These are phyloP conservation scores for Cheilosia pagana DNA, from an alignment of 2,888 invertebrate species.

Conservation along the genomic window DNA sequence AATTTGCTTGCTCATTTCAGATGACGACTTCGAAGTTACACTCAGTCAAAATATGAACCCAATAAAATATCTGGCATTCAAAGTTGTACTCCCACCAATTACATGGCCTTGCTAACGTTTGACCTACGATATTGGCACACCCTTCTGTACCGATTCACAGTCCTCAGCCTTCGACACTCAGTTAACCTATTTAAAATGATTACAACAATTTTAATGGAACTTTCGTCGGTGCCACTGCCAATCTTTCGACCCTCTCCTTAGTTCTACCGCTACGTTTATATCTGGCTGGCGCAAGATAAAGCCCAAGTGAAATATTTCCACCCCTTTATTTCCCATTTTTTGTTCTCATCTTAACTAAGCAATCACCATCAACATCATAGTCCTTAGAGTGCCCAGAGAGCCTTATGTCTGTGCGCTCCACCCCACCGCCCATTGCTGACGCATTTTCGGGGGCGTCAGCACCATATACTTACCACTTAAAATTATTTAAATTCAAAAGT, in stretches of 20 bases:
- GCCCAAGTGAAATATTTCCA: slow-evolving; percentile 49
- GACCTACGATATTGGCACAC: too few relatives aligned
- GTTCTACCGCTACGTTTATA: not conserved
- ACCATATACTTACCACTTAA: slow-evolving; percentile 67
- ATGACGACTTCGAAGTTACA: too few relatives aligned
- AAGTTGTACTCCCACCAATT: too few relatives aligned
- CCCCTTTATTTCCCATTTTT: not conserved
- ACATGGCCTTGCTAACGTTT: too few relatives aligned
- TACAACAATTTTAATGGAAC: slow-evolving; percentile 10
- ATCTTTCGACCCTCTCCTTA: slow-evolving; percentile 6
- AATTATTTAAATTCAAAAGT: slow-evolving; percentile 75
- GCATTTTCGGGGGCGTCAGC: slow-evolving; percentile 59
- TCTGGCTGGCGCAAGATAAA: slow-evolving; percentile 45
- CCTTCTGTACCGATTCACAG: too few relatives aligned
- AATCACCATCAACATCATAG: slow-evolving; percentile 65
- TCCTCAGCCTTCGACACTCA: not conserved
- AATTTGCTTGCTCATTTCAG: too few relatives aligned
- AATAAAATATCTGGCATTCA: too few relatives aligned
- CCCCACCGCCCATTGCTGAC: not conserved
- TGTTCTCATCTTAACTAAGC: slow-evolving; percentile 54
- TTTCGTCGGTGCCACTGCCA: not conserved
- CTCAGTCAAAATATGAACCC: too few relatives aligned
- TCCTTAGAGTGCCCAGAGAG: slow-evolving; percentile 42
- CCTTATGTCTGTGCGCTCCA: slow-evolving; percentile 28
- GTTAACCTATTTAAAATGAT: slow-evolving; percentile 18